These are phyloP conservation scores for Smithornis capensis DNA, from an alignment of 2,113 vertebrate genomes.

Conservation along the genomic window DNA sequence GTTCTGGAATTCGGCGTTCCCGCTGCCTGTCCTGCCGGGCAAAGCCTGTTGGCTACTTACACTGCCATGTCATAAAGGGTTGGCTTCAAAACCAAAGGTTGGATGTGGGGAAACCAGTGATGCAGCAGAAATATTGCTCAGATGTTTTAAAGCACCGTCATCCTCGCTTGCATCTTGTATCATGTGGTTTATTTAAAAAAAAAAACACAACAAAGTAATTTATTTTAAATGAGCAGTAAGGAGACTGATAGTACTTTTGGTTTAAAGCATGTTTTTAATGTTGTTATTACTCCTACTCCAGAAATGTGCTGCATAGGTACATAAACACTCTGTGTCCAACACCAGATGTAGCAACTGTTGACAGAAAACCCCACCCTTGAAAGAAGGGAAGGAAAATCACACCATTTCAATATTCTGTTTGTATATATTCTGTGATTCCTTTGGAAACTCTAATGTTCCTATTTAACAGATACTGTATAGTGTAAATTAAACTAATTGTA, in stretches of 20 bases:
- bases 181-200: neutral
- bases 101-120: neutral
- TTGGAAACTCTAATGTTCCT: slow-evolving; percentile 55
- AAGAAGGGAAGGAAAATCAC: neutral
- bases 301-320: neutral
- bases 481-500: slow-evolving; percentile 79
- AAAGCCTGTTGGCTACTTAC: neutral
- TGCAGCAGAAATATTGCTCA: neutral
- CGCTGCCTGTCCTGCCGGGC: neutral
- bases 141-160: neutral
- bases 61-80: neutral
- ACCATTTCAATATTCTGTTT: slow-evolving; percentile 65
- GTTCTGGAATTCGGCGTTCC: neutral
- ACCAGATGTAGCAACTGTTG: slow-evolving; percentile 21
- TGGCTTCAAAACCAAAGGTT: slow-evolving; percentile 52
- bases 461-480: slow-evolving; percentile 80
- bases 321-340: neutral
- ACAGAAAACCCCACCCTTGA: neutral
- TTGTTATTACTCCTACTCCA: neutral
- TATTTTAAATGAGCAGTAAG: slow-evolving; percentile 23
- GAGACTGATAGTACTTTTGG: neutral
- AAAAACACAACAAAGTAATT: neutral
- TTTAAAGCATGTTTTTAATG: slow-evolving; percentile 6
- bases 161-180: neutral
- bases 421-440: slow-evolving; percentile 61